Evolutionary conservation across 2,113 vertebrate genomes (phyloP), one percentile per base, ranked within the genome.

Genomic region (Mesitornis unicolor): DNA sequence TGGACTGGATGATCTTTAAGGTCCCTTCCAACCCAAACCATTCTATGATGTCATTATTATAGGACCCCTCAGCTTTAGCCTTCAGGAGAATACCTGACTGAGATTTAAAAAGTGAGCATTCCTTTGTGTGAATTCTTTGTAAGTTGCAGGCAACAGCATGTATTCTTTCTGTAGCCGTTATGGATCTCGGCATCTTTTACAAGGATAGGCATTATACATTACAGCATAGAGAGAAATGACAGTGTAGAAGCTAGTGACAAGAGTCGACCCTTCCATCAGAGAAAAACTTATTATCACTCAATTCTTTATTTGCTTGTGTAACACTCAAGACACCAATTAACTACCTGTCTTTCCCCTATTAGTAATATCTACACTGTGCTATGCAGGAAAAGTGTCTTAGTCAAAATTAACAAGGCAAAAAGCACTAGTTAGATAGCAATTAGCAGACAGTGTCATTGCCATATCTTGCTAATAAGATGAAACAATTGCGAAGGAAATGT

Each of bases 391-490:
- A 74, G 36, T n/a, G 56, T 60, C 71, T 84, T 81, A 90, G 82
- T 90, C 92, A 88, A 90, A 96, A 96, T 96, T 96, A 96, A 94
- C 96, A 94, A 95, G 93, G 78, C 95, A 89, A 80, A 90, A 96
- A 96, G 68, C 80, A 71, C 35, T 75, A 64, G 92, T 21, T 84
- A 85, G 83, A n/a, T 75, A 59, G 93, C 92, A 97, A 96, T 97
- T 96, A 97, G 85, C 92, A 94, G 88, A 56, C 60, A 81, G 78
- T 91, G 91, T 93, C 96, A 93, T 70, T 78, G 92, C 83, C 35
- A 14, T 56, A 81, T 93, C 85, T 93, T 86, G 17, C 90, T 96
- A 95, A 95, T 96, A 95, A 92, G 95, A 94, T 89, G 80, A 90
- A 96, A 90, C 48, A 78, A 67, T 63, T 56, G 90, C 87, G 83